phyloP scores from a whole-genome alignment of 1,140 invertebrate genomes.

The Eurytemora carolleeae region DNA sequence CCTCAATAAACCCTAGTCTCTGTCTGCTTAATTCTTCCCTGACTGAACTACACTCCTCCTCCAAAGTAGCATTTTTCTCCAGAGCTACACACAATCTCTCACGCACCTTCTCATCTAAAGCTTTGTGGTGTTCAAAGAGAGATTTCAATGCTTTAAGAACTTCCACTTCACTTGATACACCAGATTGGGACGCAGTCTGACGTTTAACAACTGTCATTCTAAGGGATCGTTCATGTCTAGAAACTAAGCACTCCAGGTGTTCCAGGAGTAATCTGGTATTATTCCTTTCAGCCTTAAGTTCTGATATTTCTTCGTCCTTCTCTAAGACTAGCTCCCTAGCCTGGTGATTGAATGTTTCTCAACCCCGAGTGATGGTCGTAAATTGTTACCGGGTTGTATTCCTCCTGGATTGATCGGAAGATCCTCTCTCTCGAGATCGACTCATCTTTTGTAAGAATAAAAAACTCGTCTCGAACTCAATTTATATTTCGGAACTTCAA shows the following conservation, averaged over 20 bases:
- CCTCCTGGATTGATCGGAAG: too few relatives aligned
- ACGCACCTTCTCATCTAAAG: slow-evolving; percentile 51
- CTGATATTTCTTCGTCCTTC: slow-evolving; percentile 92
- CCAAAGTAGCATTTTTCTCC: slow-evolving; percentile 79
- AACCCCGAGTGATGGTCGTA: too few relatives aligned
- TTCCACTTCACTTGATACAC: slow-evolving; percentile 97
- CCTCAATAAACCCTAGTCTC: slow-evolving; percentile 50
- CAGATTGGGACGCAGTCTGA: slow-evolving; percentile 83
- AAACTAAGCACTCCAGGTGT: slow-evolving; percentile 96
- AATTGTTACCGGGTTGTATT: too few relatives aligned
- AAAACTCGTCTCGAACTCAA: too few relatives aligned
- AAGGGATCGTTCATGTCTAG: slow-evolving; percentile 89
- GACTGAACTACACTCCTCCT: slow-evolving; percentile 80
- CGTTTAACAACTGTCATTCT: slow-evolving; percentile 98
- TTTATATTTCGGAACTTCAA: too few relatives aligned
- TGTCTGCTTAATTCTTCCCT: slow-evolving; percentile 43
- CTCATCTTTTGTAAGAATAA: too few relatives aligned
- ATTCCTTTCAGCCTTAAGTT: slow-evolving; percentile 46
- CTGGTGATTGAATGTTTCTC: too few relatives aligned
- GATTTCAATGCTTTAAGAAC: slow-evolving; percentile 98
- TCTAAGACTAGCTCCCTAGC: slow-evolving; percentile 80
- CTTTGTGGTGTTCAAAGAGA: slow-evolving; percentile 99
- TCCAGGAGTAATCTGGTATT: slow-evolving; percentile 57
- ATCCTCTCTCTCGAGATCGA: too few relatives aligned
- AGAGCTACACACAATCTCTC: slow-evolving; percentile 82